phyloP scores from a whole-genome alignment of 2,797 vertebrate species.

The Sebastes goodei region DNA sequence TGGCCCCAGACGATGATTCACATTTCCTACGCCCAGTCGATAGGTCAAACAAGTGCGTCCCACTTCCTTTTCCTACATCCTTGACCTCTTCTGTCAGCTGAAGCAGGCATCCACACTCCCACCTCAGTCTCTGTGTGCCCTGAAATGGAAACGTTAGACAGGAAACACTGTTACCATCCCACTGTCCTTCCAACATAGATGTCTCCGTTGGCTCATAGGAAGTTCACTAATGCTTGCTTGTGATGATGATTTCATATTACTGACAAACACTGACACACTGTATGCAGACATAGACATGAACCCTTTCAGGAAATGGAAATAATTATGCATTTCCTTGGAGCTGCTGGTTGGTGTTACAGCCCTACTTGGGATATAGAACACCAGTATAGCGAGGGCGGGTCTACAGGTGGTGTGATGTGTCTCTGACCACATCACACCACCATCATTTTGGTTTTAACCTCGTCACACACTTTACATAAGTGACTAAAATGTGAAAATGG shows the following conservation, averaged over 20 bases:
- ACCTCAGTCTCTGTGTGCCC: background rate
- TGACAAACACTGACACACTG: background rate
- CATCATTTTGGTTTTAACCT: constrained; percentile 12
- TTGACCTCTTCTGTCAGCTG: constrained; percentile 46
- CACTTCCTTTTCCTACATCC: constrained; percentile 51
- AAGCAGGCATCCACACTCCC: constrained; percentile 1
- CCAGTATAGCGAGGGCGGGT: constrained; percentile 2
- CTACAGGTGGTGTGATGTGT: constrained; percentile 31
- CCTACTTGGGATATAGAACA: constrained; percentile 6
- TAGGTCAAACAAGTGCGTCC: constrained; percentile 44
- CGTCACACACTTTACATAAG: constrained; percentile 18
- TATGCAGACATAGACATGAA: background rate
- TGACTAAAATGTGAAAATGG: constrained; percentile 48
- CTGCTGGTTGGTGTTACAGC: background rate
- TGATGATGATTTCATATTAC: background rate
- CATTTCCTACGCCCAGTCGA: constrained; percentile 47
- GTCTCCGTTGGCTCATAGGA: background rate
- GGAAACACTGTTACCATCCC: constrained; percentile 37
- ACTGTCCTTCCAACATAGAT: constrained; percentile 2
- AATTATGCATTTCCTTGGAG: constrained; percentile 1
- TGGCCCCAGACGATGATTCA: constrained; percentile 8
- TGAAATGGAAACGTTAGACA: constrained; percentile 24
- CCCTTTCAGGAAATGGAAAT: constrained; percentile 23
- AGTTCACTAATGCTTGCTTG: background rate
- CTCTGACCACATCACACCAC: constrained; percentile 16